Percentiles rank a stretch among this genome's conserved stretches.
Conservation (phyloP, 2,797 vertebrate species). For the Hylomyscus alleni region DNA sequence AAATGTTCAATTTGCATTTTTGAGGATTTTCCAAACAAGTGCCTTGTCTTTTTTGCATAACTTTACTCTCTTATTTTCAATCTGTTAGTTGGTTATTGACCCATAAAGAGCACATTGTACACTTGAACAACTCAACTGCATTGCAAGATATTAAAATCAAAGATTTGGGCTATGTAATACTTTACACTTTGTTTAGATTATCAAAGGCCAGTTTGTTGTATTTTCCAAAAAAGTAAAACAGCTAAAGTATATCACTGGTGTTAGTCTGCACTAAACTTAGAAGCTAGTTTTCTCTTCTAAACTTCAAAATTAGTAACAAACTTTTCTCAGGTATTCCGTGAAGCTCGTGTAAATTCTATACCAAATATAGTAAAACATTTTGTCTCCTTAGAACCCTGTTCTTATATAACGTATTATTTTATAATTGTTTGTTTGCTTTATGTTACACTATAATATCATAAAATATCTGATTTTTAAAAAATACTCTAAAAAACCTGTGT, state of each 20-base stretch:
- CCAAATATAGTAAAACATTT: neutral
- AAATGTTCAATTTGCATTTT: constrained; percentile 44
- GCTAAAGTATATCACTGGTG: neutral
- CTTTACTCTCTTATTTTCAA: constrained; percentile 26
- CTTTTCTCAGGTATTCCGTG: neutral
- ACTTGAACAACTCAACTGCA: neutral
- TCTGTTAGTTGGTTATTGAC: neutral
- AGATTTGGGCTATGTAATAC: neutral
- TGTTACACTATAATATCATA: constrained; percentile 34
- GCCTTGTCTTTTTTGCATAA: neutral
- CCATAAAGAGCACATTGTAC: neutral
- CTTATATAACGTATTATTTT: neutral
- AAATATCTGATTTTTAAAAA: constrained; percentile 36
- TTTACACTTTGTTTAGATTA: constrained; percentile 11
- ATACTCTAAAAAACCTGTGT: neutral
- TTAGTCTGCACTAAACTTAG: constrained; percentile 55
- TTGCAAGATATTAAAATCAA: constrained; percentile 54
- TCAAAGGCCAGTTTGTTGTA: neutral
- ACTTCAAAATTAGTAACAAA: constrained; percentile 31
- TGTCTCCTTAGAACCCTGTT: constrained; percentile 20
- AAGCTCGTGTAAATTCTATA: constrained; percentile 16
- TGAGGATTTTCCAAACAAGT: constrained; percentile 25
- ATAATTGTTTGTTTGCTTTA: neutral
- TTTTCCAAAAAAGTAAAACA: neutral
- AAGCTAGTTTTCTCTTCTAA: constrained; percentile 22